These are phyloP conservation scores for Phataginus tricuspis DNA, from an alignment of 2,797 vertebrate genomes.

Conservation along the genomic window DNA sequence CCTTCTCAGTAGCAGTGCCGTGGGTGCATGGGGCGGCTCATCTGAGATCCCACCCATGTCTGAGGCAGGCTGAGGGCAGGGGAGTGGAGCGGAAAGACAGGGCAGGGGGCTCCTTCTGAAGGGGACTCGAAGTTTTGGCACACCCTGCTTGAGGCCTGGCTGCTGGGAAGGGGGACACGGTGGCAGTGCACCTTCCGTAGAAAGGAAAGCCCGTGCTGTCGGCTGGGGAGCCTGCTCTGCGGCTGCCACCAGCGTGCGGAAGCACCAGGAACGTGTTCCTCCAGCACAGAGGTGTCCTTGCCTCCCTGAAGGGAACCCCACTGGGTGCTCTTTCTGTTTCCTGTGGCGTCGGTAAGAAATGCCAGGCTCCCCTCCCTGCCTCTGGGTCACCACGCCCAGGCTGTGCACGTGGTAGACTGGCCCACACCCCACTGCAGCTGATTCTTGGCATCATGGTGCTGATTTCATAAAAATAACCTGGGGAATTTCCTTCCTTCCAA, in stretches of 20 bases:
- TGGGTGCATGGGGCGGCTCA: accelerated
- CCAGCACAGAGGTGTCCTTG: accelerated
- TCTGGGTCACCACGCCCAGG: accelerated
- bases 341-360: background rate
- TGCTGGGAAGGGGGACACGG: background rate
- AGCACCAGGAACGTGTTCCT: accelerated
- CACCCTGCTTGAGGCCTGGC: no score
- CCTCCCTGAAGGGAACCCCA: background rate
- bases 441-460: background rate
- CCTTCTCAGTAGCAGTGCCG: accelerated
- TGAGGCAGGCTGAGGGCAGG: accelerated
- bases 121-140: accelerated
- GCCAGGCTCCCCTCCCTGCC: accelerated
- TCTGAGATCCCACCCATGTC: background rate
- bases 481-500: conserved; percentile 40
- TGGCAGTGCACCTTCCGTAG: accelerated
- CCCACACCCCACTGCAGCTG: background rate
- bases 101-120: background rate
- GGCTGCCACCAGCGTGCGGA: accelerated
- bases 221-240: background rate
- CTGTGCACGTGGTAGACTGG: background rate
- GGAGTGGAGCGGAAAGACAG: background rate
- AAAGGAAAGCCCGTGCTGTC: accelerated
- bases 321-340: background rate
- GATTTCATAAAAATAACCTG: conserved; percentile 20